A percentile compares a stretch with the other conserved stretches of the same genome.
Evolutionary conservation across 2,113 vertebrate species (phyloP).

Genomic region (Ardeotis arabs): DNA sequence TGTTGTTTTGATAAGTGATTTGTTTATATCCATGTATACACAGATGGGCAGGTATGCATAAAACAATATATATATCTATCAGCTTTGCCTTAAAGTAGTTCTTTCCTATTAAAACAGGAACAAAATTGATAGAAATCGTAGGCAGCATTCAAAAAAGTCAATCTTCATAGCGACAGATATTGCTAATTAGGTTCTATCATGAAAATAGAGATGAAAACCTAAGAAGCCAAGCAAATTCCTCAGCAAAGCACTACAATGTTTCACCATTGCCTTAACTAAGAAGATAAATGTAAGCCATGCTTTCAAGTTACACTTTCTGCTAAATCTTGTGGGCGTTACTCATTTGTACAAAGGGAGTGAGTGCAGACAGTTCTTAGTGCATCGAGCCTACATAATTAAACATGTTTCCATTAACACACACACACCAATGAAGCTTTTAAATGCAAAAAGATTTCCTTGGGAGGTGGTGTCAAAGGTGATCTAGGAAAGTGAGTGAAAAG

Average conservation of each 20-base stretch:
- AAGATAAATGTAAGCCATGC: neutral
- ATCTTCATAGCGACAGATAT: neutral
- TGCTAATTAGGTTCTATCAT: neutral
- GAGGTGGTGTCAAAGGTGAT: neutral
- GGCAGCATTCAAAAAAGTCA: neutral
- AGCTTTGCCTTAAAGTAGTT: neutral
- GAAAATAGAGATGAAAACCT: neutral
- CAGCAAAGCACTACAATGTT: neutral
- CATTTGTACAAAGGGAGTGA: neutral
- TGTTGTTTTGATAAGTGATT: neutral
- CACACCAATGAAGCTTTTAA: neutral
- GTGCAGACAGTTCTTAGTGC: neutral
- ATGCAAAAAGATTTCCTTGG: neutral
- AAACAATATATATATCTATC: neutral
- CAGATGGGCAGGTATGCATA: neutral
- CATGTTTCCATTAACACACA: neutral
- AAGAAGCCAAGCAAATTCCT: neutral
- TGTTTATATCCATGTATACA: neutral
- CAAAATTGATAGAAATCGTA: neutral
- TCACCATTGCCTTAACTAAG: neutral
- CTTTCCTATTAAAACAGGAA: neutral
- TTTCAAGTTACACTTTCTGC: neutral
- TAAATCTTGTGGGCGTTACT: neutral
- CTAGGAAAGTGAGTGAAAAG: neutral
- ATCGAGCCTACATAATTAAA: neutral